Evolutionary conservation across 2,797 vertebrate species (phyloP), one percentile per base, ranked within the genome.

Genomic region (Argyrosomus regius): DNA sequence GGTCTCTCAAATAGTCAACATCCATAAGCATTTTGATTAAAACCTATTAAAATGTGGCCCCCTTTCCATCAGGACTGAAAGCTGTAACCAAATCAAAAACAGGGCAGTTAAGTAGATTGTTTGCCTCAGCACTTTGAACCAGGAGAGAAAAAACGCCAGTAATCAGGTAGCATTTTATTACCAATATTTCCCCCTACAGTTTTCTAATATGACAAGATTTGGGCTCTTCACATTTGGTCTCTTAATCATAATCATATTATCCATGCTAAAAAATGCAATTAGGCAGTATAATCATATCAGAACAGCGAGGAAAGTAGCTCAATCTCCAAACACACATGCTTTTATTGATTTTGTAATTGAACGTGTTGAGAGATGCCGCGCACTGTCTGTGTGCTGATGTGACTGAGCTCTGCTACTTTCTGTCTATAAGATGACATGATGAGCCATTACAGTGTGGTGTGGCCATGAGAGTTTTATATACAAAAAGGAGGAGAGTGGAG

Each of bases 211-310:
- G 7, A 17, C 16, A 53, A 48, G 57, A 80, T 75, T 71, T 78
- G 52, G 50, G 69, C 53, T 73, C 56, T 64, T 83, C 62, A 68
- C 57, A 79, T 84, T 79, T 69, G 49, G 13, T 67, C 74, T 76
- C 45, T 62, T 48, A 73, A 24, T 46, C 24, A 66, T 82, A 85
- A 92, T 88, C 72, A 74, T 45, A 68, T 86, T 79, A 80, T 78
- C 58, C 67, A 20, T 52, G 50, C 75, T 39, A 45, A 76, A 84
- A 87, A 85, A 83, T 78, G 49, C 52, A 86, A 80, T 89, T 72
- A 89, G 28, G 61, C 20, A 1, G 20, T 54, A 5, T 72, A 86
- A 88, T 87, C 59, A 68, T 63, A 72, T 83, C 52, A 78, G 66
- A 69, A 48, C 59, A 66, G 69, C 57, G 52, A 50, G 65, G 24